Conservation (phyloP, 92 coral and sea anemone genomes). For the Paragorgia papillata region DNA sequence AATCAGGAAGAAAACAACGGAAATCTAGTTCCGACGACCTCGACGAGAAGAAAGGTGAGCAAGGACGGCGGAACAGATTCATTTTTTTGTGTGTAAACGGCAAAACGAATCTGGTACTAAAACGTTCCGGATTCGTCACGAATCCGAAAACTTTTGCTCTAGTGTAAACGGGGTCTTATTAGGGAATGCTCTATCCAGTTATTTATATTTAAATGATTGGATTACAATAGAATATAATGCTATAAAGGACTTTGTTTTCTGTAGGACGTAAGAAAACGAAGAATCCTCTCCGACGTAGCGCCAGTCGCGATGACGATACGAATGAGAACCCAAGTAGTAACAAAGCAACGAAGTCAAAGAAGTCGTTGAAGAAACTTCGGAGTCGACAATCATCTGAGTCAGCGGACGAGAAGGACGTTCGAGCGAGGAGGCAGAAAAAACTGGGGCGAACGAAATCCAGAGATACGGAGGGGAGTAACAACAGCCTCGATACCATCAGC, state of each 20-base stretch:
- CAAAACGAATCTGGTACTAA: too few relatives aligned
- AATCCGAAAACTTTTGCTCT: too few relatives aligned
- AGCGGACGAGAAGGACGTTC: conserved; percentile 52
- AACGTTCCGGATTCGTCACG: too few relatives aligned
- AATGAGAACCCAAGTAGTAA: conserved; percentile 8
- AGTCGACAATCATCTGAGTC: conserved; percentile 32
- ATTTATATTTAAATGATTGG: too few relatives aligned
- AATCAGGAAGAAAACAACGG: conserved; percentile 11
- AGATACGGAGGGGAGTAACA: conserved; percentile 17
- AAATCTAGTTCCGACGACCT: conserved; percentile 41
- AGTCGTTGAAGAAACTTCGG: conserved; percentile 22
- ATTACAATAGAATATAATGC: too few relatives aligned
- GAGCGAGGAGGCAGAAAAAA: conserved; percentile 37
- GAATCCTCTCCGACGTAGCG: conserved; percentile 24
- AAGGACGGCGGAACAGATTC: conserved; percentile 2
- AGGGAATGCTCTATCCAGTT: neutral
- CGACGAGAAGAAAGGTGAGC: conserved; percentile 37
- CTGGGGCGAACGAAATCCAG: conserved; percentile 43
- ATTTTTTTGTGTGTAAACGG: too few relatives aligned
- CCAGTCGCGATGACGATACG: conserved; percentile 31
- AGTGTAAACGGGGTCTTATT: too few relatives aligned
- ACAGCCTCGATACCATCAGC: conserved; percentile 14
- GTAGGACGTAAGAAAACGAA: conserved; percentile 9
- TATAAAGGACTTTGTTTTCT: too few relatives aligned
- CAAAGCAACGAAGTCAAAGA: conserved; percentile 22